Conservation (phyloP, 2,888 invertebrate species). For the Leptinotarsa tumamoca region DNA sequence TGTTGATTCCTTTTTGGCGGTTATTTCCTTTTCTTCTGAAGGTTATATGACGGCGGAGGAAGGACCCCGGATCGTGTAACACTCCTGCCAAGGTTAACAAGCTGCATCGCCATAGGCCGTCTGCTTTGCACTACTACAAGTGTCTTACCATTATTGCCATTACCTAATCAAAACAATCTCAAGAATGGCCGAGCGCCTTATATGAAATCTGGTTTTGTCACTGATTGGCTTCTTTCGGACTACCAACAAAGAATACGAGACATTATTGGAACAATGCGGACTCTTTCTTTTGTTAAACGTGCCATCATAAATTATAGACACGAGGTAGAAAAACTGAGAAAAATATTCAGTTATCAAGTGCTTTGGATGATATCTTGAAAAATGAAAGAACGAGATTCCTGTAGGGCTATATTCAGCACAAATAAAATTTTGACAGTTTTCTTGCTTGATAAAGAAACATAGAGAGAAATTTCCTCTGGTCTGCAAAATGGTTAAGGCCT, state of each 20-base stretch:
- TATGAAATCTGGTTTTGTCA: slow-evolving; percentile 20
- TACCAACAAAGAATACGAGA: slow-evolving; percentile 7
- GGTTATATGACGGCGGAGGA: slow-evolving; percentile 40
- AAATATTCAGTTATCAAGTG: not conserved
- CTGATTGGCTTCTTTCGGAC: slow-evolving; percentile 10
- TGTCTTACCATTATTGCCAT: slow-evolving; percentile 50
- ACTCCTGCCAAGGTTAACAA: slow-evolving; percentile 54
- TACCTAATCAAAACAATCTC: slow-evolving; percentile 52
- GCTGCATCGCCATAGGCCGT: slow-evolving; percentile 54
- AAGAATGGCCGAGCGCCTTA: slow-evolving; percentile 33
- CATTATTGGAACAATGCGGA: slow-evolving; percentile 6
- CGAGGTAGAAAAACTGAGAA: not conserved
- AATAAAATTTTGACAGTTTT: no score
- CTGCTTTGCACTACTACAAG: slow-evolving; percentile 48
- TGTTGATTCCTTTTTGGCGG: slow-evolving; percentile 29
- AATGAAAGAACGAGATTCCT: no score
- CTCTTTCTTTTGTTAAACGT: not conserved
- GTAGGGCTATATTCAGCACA: no score
- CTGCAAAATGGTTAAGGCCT: no score
- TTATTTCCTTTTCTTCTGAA: slow-evolving; percentile 39
- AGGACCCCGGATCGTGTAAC: slow-evolving; percentile 46
- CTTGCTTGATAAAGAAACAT: no score
- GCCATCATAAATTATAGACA: not conserved
- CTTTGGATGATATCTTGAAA: not conserved
- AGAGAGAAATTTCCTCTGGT: no score